Base-by-base conservation (phyloP, 2,113 vertebrate species). In the Sarotherodon lohbergeri region DNA sequence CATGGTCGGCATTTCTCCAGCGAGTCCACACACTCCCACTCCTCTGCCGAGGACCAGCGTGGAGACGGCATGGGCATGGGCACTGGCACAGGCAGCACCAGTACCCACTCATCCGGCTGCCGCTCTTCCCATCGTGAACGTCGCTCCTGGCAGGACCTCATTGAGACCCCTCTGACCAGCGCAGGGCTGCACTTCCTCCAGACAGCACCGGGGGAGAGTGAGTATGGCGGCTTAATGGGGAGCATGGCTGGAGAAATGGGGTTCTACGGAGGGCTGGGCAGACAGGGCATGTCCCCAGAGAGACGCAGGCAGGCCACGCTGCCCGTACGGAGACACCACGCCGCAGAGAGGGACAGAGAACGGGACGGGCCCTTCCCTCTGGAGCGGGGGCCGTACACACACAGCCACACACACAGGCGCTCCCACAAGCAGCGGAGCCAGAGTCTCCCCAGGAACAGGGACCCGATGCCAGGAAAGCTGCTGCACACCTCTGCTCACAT, bases 111-210 rank as follows among this genome's bases (percentile, higher is more conserved):
- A 0, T 97, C 97, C 0, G 97, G 97, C 1, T 97, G 97, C 92
- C 97, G 97, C 39, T 96, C 97, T 1, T 93, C 96, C 50, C 97
- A 97, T 92, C 95, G 97, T 24, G 97, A 98, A 59, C 95, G 97
- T 1, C 97, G 97, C 43, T 98, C 98, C 0, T 97, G 97, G 97
- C 97, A 98, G 95, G 97, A 97, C 86, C 97, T 98, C 34, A 97
- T 98, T 7, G 97, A 98, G 93, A 98, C 97, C 2, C 96, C 96
- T 2, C 89, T 97, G 87, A 96, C 96, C 91, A 98, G 97, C 71
- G 97, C 97, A 1, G 97, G 98, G 55, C 97, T 98, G 68, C 97
- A 98, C 90, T 97, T 98, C 92, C 97, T 98, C 14, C 98, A 98
- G 95, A 98, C 97, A 3, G 95, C 95, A 4, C 96, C 97, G 4